Base-by-base conservation (phyloP, 2,113 vertebrate genomes). In the Bufo gargarizans region DNA sequence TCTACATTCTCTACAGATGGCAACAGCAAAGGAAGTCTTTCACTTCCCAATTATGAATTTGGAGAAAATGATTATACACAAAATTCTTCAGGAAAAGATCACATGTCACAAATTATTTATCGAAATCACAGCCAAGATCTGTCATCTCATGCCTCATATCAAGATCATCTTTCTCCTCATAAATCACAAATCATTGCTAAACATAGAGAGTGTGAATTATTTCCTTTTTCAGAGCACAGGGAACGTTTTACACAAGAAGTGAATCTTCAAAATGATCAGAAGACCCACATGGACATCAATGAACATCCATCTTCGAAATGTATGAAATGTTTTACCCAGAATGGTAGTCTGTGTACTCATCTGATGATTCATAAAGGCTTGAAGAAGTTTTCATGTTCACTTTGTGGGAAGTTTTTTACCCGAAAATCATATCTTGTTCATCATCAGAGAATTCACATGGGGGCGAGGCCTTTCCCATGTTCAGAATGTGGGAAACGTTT, bases 341-440 rank as follows among this genome's bases (percentile, higher is more conserved):
- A 45, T 72, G 69, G 69, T 17, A 14, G 33, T 45, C 1, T 45
- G 3, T 45, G 33, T 17, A 72, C 6, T 16, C 33, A 45, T 17
- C 13, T 71, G 22, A 71, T 71, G 33, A 59, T 76, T 4, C 72
- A 61, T 58, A 47, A 56, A 47, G 72, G 6, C 11, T 56, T 61
- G 45, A 77, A 17, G 72, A 33, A 10, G 4, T 86, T 77, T 22
- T 49, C 56, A 10, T 86, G 85, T n/a, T 50, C 56, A 11, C 45
- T n/a, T 12, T 86, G 85, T 14, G 74, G 85, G 33, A 86, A 86
- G 17, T 16, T 7, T 19, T 86, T 86, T 22, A 19, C 56, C 10
- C 10, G 33, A 0, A 77, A 65, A n/a, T 58, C 56, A 1, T 13
- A 20, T 4, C 74, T 86, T 20, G 17, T 65, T 19, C 4, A 65